Base-by-base conservation (phyloP, 2,113 vertebrate species). In the Thermophis baileyi region DNA sequence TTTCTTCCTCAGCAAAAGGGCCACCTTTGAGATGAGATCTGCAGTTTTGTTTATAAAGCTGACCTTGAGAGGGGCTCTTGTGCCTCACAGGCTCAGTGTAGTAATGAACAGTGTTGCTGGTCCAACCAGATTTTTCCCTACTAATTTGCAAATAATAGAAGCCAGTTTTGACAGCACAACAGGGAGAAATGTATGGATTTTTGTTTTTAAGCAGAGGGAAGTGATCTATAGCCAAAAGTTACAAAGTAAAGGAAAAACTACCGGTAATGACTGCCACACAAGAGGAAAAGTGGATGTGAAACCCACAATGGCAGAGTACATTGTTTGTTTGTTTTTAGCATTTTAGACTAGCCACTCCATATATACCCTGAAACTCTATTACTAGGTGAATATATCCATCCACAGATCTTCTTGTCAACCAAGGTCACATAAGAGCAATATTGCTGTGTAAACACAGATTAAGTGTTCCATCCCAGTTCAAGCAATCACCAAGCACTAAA, bases 391-490 rank as follows among this genome's bases (percentile, higher is more conserved):
- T 92, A 90, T 93, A 89, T 20, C 53, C 91, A 89, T 92, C 94
- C 92, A 95, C 92, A 87, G 91, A 93, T 94, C 93, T 16, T 53
- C 93, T 93, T 93, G 89, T 94, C 94, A 94, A 81, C 46, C 89
- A 92, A 93, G 92, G 89, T 94, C 88, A 63, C 94, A 93, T 94
- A 95, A 94, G 25, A 85, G 94, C 94, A 95, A 74, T 87, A 94
- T 89, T 92, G 88, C 87, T 87, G 8, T 69, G 87, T 94, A 95
- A 96, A 97, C 92, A 94, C 6, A 91, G 96, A 96, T 85, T 96
- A 96, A 95, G 87, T 90, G 93, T 96, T 94, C 10, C 10, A 95
- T 90, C 93, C 87, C 95, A 94, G 88, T 54, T 95, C 93, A 96
- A 95, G 46, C 95, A 94, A 89, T 90, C 30, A 91, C 90, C 30